Percentiles rank a stretch among this genome's conserved stretches.
These are phyloP conservation scores for Dermatemys mawii DNA, from an alignment of 2,113 vertebrate genomes.

Conservation along the genomic window DNA sequence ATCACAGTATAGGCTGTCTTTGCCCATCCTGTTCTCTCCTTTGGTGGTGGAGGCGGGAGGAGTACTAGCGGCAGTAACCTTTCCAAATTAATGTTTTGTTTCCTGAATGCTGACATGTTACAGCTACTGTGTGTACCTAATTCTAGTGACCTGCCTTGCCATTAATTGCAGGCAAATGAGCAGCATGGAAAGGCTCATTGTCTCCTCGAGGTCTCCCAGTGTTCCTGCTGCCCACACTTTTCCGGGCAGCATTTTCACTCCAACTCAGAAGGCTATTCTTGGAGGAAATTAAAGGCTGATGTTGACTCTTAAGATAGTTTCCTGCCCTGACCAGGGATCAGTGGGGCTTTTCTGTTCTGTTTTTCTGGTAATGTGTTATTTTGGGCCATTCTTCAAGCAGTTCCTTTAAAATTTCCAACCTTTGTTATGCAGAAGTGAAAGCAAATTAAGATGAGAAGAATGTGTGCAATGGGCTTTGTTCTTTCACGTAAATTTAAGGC, in stretches of 20 bases:
- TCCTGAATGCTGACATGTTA: neutral
- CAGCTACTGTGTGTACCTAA: neutral
- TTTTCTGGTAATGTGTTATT: neutral
- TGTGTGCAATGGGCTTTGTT: neutral
- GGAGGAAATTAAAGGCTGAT: neutral
- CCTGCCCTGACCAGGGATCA: neutral
- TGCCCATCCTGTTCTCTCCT: neutral
- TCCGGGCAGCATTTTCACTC: neutral
- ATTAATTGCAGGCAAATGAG: neutral
- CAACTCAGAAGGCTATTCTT: neutral
- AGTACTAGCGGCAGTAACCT: neutral
- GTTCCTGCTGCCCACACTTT: neutral
- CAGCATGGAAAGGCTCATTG: neutral
- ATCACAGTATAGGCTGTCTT: neutral
- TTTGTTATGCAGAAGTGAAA: slow-evolving; percentile 29
- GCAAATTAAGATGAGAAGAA: neutral
- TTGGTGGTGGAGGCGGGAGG: neutral
- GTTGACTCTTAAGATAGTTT: neutral
- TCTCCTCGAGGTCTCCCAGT: neutral
- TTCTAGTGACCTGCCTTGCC: neutral
- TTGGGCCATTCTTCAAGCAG: neutral
- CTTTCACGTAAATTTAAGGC: slow-evolving; percentile 32
- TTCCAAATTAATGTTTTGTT: neutral
- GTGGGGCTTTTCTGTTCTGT: neutral
- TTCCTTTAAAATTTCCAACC: slow-evolving; percentile 4